Evolutionary conservation across 2,888 invertebrate species (phyloP).

Genomic region (Drosophila sordidula): DNA sequence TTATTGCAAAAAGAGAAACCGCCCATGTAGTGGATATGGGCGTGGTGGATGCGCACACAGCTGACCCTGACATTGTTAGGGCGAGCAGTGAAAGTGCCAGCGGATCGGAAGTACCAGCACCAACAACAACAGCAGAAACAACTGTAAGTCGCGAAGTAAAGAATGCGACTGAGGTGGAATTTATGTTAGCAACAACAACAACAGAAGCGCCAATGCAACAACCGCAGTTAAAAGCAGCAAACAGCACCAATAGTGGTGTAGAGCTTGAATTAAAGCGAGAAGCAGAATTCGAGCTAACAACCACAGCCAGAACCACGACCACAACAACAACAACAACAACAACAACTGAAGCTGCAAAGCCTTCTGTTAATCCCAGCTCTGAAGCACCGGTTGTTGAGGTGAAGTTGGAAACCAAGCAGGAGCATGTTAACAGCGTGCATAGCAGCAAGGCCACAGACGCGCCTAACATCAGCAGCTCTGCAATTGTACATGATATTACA

Average conservation of each 20-base stretch:
- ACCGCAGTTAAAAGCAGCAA: constrained; percentile 1
- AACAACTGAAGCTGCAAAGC: constrained; percentile 7
- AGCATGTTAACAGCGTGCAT: not conserved
- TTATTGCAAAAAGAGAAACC: constrained; percentile 74
- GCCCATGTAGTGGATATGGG: constrained; percentile 35
- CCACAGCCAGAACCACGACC: not conserved
- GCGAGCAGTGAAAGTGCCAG: constrained; percentile 54
- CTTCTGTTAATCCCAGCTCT: not conserved
- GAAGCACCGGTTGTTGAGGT: not conserved
- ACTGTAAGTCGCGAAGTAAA: not conserved
- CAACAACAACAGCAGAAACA: constrained; percentile 1
- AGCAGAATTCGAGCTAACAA: not conserved
- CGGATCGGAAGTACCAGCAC: constrained; percentile 13
- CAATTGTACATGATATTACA: constrained; percentile 3
- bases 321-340: not conserved
- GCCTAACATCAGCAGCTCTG: not conserved
- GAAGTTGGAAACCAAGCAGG: not conserved
- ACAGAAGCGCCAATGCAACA: constrained; percentile 11
- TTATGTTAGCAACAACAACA: constrained; percentile 15
- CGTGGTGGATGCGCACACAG: constrained; percentile 32
- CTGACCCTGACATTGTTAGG: constrained; percentile 73
- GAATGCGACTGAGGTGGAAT: constrained; percentile 4
- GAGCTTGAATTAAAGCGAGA: not conserved
- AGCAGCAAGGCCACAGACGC: not conserved
- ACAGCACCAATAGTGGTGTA: not conserved